phyloP scores from a whole-genome alignment of 2,888 invertebrate genomes.

The Antheraea yamamai region DNA sequence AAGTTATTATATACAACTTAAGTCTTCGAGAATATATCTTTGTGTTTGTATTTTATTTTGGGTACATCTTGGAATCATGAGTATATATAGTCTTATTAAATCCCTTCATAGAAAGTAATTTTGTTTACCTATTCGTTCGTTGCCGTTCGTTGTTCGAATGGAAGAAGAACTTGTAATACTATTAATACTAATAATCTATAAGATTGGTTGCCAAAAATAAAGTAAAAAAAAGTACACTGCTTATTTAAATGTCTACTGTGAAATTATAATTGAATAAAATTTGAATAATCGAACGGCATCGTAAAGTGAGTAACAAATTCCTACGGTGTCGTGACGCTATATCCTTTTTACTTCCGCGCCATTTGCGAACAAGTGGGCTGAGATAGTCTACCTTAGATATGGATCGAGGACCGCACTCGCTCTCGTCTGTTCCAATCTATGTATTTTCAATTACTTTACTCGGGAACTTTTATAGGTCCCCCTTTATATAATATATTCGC shows the following conservation, averaged over 20 bases:
- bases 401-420: slow-evolving; percentile 54
- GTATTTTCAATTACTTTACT: slow-evolving; percentile 66
- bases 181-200: too few species aligned
- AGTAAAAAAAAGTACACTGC: neutral
- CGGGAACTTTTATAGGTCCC: slow-evolving; percentile 35
- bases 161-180: too few species aligned
- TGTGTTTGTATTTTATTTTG: neutral
- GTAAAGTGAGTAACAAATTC: slow-evolving; percentile 65
- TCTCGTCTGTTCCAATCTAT: slow-evolving; percentile 58
- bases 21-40: neutral
- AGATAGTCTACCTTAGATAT: slow-evolving; percentile 76
- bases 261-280: slow-evolving; percentile 5
- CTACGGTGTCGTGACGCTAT: slow-evolving; percentile 61
- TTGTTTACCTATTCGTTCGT: neutral
- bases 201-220: too few species aligned
- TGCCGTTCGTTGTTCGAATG: too few species aligned
- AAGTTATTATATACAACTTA: neutral
- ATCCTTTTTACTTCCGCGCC: slow-evolving; percentile 72
- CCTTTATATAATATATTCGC: slow-evolving; percentile 11
- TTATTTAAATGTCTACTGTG: neutral
- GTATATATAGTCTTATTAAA: neutral
- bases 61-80: neutral
- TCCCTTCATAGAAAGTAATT: neutral
- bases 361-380: slow-evolving; percentile 76
- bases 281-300: slow-evolving; percentile 19